Base-by-base conservation (phyloP, 2,888 invertebrate species). In the Congeria kusceri region DNA sequence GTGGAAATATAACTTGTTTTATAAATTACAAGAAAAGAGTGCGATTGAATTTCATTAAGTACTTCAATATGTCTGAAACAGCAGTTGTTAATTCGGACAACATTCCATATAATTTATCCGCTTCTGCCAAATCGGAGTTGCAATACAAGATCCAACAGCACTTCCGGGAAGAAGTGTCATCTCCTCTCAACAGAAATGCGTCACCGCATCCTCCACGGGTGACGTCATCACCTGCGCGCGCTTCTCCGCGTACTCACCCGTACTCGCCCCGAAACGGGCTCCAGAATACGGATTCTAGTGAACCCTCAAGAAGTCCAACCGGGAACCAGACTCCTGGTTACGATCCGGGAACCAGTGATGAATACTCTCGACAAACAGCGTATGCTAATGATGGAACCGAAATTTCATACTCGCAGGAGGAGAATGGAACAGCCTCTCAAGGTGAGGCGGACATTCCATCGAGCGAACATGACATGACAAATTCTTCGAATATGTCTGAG, bases 361-460 rank as follows among this genome's bases (percentile, higher is more conserved):
- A 80, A n/a, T 25, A 53, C n/a, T 53, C 53, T 53, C 23, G n/a
- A 53, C 23, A 53, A 53, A 25, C 23, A 1, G 25, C 25, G 7
- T 80, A 80, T 27, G 47, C 67, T 0, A 75, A 75, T n/a, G 80
- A 80, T 59, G 80, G 80, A 1, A 80, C 75, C 39, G 62, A 71
- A n/a, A 75, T 75, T 9, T 71, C 80, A 3, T 62, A 75, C 67
- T 63, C 66, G 46, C 49, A 68, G 15, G 59, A 70, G 23, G 64
- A 75, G 32, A 80, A 72, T 29, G 64, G 64, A 25, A 25, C 56
- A 4, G 57, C 53, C 27, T 57, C 63, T 3, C 27, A 57, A 23
- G 28, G 13, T 1, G 64, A 44, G 11, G 23, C 57, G 20, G 65
- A 53, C n/a, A 28, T 49, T 25, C 32, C 49, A n/a, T 20, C 47